Evolutionary conservation across 2,797 vertebrate genomes (phyloP).

Genomic region (Sternarchorhynchus goeldii): DNA sequence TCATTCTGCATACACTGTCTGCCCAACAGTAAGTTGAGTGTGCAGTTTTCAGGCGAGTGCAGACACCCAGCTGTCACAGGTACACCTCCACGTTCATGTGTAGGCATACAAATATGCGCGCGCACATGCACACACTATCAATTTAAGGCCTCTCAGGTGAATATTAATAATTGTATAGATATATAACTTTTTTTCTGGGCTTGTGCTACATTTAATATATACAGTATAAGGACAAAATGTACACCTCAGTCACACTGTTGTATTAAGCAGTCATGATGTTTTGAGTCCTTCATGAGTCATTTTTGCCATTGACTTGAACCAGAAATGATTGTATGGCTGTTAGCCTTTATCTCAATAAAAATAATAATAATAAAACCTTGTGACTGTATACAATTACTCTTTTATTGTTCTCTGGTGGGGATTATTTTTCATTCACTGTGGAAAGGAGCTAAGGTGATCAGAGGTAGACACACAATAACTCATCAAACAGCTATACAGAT

Average conservation of each 20-base stretch:
- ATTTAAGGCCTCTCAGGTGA: constrained; percentile 39
- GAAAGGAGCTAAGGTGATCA: background rate
- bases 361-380: background rate
- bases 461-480: background rate
- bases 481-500: background rate
- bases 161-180: constrained; percentile 36
- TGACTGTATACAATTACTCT: constrained; percentile 18
- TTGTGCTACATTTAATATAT: constrained; percentile 30
- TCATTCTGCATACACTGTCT: constrained; percentile 39
- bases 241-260: constrained; percentile 35
- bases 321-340: constrained; percentile 38
- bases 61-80: constrained; percentile 36
- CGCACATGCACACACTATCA: constrained; percentile 10
- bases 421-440: background rate
- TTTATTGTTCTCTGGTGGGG: background rate
- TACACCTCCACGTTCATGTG: constrained; percentile 33
- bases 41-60: background rate
- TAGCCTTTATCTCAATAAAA: constrained; percentile 50
- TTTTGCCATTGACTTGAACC: constrained; percentile 3
- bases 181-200: constrained; percentile 23
- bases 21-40: constrained; percentile 8
- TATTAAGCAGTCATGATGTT: constrained; percentile 9
- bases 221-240: constrained; percentile 22
- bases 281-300: background rate
- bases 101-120: constrained; percentile 27